These are phyloP conservation scores for Poeciliopsis turneri DNA, from an alignment of 2,797 vertebrate species.

Conservation along the genomic window DNA sequence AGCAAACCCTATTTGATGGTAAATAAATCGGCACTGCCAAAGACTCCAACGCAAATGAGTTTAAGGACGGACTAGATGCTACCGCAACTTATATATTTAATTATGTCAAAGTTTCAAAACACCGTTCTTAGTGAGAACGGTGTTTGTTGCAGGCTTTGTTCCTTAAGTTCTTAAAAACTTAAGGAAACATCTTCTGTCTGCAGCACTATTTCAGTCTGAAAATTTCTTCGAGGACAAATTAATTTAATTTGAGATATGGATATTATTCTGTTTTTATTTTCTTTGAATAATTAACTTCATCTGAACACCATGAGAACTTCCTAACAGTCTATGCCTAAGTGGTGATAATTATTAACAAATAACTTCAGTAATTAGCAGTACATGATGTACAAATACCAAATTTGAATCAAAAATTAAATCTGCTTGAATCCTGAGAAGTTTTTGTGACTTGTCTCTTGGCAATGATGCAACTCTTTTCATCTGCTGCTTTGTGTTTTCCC, in stretches of 20 bases:
- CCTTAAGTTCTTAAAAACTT: too few species aligned
- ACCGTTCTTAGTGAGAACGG: background rate
- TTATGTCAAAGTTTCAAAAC: background rate
- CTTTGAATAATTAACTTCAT: background rate
- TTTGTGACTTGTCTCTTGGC: constrained; percentile 15
- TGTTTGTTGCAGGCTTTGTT: background rate
- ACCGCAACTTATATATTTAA: background rate
- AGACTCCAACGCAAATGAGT: too few species aligned
- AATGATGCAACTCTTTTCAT: constrained; percentile 37
- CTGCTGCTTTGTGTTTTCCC: constrained; percentile 42
- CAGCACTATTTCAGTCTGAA: too few species aligned
- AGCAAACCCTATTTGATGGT: background rate
- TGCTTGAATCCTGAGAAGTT: constrained; percentile 32
- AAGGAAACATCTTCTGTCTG: too few species aligned
- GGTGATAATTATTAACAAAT: constrained; percentile 16
- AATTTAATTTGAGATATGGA: background rate
- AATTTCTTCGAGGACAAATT: background rate
- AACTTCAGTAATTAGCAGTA: constrained; percentile 12
- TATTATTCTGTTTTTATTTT: background rate
- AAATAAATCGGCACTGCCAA: background rate
- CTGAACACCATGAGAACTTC: background rate
- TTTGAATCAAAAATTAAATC: constrained; percentile 21
- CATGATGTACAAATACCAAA: constrained; percentile 16
- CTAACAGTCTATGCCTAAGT: background rate
- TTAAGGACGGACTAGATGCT: background rate